Conservation (phyloP, 2,888 invertebrate species). For the Reticulitermes lucifugus region DNA sequence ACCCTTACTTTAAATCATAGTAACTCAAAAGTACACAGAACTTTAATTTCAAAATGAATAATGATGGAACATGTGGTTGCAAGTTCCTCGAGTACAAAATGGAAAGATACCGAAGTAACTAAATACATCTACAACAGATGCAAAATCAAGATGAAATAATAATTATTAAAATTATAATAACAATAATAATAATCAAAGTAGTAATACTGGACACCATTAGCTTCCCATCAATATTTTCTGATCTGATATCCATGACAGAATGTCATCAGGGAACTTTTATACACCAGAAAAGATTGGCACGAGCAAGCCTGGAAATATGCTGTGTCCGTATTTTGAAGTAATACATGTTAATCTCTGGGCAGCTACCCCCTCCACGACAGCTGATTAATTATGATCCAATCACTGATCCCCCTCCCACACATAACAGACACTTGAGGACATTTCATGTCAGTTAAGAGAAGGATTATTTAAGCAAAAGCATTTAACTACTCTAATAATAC, state of each 20-base stretch:
- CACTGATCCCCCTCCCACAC: constrained; percentile 36
- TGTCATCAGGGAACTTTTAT: background rate
- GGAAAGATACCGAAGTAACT: background rate
- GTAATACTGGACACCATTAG: constrained; percentile 22
- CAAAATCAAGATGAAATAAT: background rate
- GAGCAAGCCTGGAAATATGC: background rate
- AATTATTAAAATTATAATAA: background rate
- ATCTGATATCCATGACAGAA: background rate
- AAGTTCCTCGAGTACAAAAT: background rate
- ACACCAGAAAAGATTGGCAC: constrained; percentile 10
- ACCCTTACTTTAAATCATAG: background rate
- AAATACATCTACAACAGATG: background rate
- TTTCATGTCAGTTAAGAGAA: constrained; percentile 46
- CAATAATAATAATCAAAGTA: background rate
- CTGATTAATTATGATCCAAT: constrained; percentile 9
- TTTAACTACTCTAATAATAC: constrained; percentile 46
- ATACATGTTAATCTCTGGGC: background rate
- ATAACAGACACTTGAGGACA: constrained; percentile 28
- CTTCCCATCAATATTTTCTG: background rate
- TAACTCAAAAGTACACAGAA: background rate
- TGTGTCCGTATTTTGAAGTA: constrained; percentile 1
- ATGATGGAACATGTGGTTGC: background rate
- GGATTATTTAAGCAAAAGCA: constrained; percentile 50
- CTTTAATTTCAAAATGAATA: background rate
- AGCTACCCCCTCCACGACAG: background rate